Evolutionary conservation across 2,113 vertebrate genomes (phyloP), one percentile per base, ranked within the genome.

Genomic region (Arvicanthis niloticus): DNA sequence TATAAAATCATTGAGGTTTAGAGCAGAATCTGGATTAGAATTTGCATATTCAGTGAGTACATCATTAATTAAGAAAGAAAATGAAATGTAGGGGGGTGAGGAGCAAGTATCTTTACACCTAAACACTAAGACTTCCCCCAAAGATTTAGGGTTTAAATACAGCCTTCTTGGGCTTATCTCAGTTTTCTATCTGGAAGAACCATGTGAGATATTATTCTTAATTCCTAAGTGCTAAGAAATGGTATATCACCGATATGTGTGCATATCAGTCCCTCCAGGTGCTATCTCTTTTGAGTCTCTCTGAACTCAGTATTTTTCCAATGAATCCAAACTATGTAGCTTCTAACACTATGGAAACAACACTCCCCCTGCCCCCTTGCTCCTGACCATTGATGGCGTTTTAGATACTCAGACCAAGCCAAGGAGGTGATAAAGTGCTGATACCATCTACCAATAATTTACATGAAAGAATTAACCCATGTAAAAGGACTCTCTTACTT

Each of bases 1-100:
- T 22, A 89, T 42, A 76, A 88, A 95, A 94, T 84, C 88, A 96
- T 22, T 68, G 40, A 97, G 76, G 42, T 96, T 85, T 96, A 84
- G 91, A 96, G n/a, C 11, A 97, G 82, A 34, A 31, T 91, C 8
- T 21, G 89, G 68, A 95, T 96, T 70, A 97, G 94, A 37, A 93
- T 90, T 70, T 92, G 7, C 15, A 75, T 45, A 78, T 85, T 90
- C 17, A 84, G 19, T 5, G 73, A 68, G 51, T 15, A 58, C 29
- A 88, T n/a, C 5, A 58, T 53, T 42, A 34, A 22, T 40, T 76
- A 84, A 91, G n/a, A 77, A 96, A 85, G 40, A 85, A 94, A 95
- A 89, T 48, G 65, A 90, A 34, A 80, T 40, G 42, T 0, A 58
- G 51, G 45, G 34, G 16, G 34, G 4, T 31, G 94, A 70, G 60